A percentile compares a stretch with the other conserved stretches of the same genome.
Conservation (phyloP, 2,888 invertebrate species). For the Tribolium freemani region DNA sequence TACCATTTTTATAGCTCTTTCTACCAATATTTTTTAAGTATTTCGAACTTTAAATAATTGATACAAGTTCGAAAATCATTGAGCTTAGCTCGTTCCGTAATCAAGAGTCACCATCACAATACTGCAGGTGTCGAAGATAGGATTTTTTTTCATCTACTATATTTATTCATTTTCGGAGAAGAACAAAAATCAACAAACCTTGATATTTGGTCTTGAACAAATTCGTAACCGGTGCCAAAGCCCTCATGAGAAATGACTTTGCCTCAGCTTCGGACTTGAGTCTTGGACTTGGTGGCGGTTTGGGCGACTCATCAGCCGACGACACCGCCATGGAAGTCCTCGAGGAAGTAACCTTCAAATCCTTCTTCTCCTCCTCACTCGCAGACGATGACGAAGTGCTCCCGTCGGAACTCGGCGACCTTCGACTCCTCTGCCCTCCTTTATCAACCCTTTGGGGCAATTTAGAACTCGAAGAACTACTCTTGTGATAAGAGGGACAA, state of each 20-base stretch:
- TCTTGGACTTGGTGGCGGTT: conserved; percentile 70
- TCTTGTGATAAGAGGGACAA: conserved; percentile 60
- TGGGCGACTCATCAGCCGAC: conserved; percentile 72
- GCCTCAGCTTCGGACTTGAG: conserved; percentile 74
- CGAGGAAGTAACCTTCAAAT: conserved; percentile 64
- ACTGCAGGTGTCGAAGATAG: too few relatives aligned
- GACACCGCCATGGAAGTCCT: conserved; percentile 70
- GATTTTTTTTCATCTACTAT: too few relatives aligned
- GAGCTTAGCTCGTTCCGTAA: too few relatives aligned
- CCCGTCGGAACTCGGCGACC: conserved; percentile 68
- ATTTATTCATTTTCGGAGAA: too few relatives aligned
- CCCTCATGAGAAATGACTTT: conserved; percentile 80
- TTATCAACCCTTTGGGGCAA: conserved; percentile 59
- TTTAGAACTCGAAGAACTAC: conserved; percentile 55
- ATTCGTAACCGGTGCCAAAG: conserved; percentile 82
- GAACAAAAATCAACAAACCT: background rate
- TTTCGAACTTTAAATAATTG: too few relatives aligned
- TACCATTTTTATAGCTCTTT: too few relatives aligned
- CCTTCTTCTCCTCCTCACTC: conserved; percentile 63
- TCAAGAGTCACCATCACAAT: too few relatives aligned
- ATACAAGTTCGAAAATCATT: too few relatives aligned
- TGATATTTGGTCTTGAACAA: conserved; percentile 72
- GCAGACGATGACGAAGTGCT: conserved; percentile 59
- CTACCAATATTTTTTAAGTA: too few relatives aligned
- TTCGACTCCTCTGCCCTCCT: conserved; percentile 49